Percentiles rank a stretch among this genome's conserved stretches.
Conservation (phyloP, 2,888 invertebrate species). For the Callosobruchus maculatus region DNA sequence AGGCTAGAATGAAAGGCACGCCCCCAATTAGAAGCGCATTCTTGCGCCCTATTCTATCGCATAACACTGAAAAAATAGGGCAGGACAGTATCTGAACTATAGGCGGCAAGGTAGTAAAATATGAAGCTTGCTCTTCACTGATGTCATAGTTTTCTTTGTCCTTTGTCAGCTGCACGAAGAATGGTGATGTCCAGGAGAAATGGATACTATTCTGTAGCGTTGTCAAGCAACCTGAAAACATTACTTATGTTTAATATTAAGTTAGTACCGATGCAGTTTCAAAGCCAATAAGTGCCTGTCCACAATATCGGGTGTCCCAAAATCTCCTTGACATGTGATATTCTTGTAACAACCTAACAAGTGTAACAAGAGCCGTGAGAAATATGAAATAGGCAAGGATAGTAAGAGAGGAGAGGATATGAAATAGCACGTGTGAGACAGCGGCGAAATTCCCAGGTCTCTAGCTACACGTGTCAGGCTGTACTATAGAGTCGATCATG, state of each 20-base stretch:
- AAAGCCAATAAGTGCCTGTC: no score
- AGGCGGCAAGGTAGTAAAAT: slow-evolving; percentile 38
- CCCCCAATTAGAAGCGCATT: slow-evolving; percentile 30
- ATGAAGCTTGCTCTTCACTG: slow-evolving; percentile 38
- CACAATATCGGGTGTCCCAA: no score
- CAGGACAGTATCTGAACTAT: slow-evolving; percentile 29
- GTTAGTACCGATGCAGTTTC: no score
- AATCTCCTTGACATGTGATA: no score
- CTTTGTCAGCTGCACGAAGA: slow-evolving; percentile 35
- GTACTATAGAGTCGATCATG: no score
- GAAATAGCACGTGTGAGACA: no score
- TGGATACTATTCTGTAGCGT: slow-evolving; percentile 27
- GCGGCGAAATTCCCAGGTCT: no score
- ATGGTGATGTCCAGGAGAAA: slow-evolving; percentile 39
- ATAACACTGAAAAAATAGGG: slow-evolving; percentile 29
- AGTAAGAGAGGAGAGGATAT: no score
- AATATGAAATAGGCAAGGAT: no score
- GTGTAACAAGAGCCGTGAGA: no score
- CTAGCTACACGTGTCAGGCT: no score
- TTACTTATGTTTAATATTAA: background rate
- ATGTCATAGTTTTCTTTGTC: slow-evolving; percentile 33
- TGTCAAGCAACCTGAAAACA: slow-evolving; percentile 23
- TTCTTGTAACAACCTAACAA: no score
- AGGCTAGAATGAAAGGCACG: slow-evolving; percentile 32
- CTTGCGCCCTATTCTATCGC: slow-evolving; percentile 37